These are phyloP conservation scores for Actinia equina DNA, from an alignment of 64 coral and sea anemone species.

Conservation along the genomic window DNA sequence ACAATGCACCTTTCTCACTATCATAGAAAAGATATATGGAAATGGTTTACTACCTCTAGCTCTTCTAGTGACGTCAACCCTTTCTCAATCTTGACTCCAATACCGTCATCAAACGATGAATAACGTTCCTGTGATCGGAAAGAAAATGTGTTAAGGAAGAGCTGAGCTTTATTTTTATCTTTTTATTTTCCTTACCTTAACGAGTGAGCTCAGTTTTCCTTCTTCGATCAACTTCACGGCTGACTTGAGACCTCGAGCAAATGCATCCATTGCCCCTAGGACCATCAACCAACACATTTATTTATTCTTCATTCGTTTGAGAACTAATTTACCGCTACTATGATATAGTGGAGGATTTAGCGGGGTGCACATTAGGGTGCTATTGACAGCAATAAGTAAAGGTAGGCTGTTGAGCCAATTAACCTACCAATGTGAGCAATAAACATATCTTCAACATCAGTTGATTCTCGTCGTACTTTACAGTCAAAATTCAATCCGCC, in stretches of 20 bases:
- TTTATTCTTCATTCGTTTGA: too few species aligned
- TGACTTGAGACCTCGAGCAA: slow-evolving; percentile 79
- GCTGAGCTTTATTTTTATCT: background rate
- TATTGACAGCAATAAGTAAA: too few species aligned
- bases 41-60: slow-evolving; percentile 53
- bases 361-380: too few species aligned
- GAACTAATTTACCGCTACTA: too few species aligned
- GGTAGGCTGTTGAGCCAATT: background rate
- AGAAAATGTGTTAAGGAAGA: too few species aligned
- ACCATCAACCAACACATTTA: background rate
- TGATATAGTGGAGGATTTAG: too few species aligned
- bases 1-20: background rate
- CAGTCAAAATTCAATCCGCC: slow-evolving; percentile 91
- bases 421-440: slow-evolving; percentile 79
- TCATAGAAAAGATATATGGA: background rate
- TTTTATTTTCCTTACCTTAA: slow-evolving; percentile 40
- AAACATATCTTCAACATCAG: slow-evolving; percentile 80
- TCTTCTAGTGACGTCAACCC: slow-evolving; percentile 73
- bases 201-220: slow-evolving; percentile 46
- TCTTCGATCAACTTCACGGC: slow-evolving; percentile 73
- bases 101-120: slow-evolving; percentile 63
- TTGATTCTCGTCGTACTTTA: slow-evolving; percentile 86
- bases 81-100: slow-evolving; percentile 86
- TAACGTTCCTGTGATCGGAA: slow-evolving; percentile 53
- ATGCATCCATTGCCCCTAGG: slow-evolving; percentile 82